Conservation (phyloP, 1,140 invertebrate genomes). For the Eciton burchellii region DNA sequence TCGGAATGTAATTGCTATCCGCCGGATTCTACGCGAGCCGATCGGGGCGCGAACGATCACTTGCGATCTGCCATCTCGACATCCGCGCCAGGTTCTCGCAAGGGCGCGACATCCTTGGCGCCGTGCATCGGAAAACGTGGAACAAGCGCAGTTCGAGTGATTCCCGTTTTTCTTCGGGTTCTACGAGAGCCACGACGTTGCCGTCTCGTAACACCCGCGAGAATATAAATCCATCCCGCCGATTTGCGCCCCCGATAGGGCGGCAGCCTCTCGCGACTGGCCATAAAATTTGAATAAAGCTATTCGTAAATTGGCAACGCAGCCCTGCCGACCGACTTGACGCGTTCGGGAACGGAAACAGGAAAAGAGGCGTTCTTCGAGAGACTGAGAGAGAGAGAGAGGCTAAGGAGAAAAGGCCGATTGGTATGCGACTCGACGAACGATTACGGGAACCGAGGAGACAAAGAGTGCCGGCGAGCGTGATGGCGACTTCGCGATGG, state of each 20-base stretch:
- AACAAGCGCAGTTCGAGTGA: constrained; percentile 9
- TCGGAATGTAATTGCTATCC: constrained; percentile 37
- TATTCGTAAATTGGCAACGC: constrained; percentile 54
- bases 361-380: neutral
- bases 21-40: constrained; percentile 29
- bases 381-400: constrained; percentile 14
- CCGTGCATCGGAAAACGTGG: constrained; percentile 30
- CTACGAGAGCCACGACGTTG: neutral
- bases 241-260: constrained; percentile 32
- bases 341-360: constrained; percentile 14
- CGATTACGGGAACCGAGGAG: neutral
- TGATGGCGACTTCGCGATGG: constrained; percentile 31
- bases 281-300: constrained; percentile 64
- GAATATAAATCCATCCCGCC: constrained; percentile 22
- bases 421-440: neutral
- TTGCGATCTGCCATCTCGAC: constrained; percentile 26
- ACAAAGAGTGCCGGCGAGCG: neutral
- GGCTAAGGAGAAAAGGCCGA: neutral
- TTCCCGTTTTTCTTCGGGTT: neutral
- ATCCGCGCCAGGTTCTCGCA: constrained; percentile 21
- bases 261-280: neutral
- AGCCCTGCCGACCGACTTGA: constrained; percentile 23
- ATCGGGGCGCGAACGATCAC: constrained; percentile 25
- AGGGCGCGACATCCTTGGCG: neutral
- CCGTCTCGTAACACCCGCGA: constrained; percentile 12